phyloP scores from a whole-genome alignment of 2,113 vertebrate species.

The Amphilophus citrinellus region DNA sequence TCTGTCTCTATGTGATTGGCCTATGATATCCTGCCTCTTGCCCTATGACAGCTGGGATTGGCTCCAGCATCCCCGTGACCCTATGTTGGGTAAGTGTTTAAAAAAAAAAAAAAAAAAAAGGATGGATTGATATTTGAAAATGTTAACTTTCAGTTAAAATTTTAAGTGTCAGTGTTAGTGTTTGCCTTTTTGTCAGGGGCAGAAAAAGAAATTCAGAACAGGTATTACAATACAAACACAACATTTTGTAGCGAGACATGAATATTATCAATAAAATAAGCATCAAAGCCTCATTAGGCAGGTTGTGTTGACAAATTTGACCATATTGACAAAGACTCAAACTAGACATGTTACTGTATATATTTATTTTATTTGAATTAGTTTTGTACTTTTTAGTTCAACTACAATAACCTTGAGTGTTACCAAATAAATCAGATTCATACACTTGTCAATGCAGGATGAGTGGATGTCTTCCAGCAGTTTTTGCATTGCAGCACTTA shows the following conservation, averaged over 20 bases:
- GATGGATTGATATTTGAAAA: no score
- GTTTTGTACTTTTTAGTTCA: neutral
- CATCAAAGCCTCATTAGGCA: neutral
- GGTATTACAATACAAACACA: neutral
- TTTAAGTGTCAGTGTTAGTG: no score
- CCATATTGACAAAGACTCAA: neutral
- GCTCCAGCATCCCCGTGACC: neutral
- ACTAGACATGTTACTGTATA: neutral
- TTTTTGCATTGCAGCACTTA: neutral
- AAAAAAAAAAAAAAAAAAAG: no score
- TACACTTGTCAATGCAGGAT: neutral
- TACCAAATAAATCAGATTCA: neutral
- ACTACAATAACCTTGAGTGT: neutral
- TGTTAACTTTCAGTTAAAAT: no score
- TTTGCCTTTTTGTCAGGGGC: no score
- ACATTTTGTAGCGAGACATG: neutral
- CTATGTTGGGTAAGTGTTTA: neutral
- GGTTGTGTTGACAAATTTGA: conserved; percentile 1
- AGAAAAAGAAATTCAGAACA: neutral
- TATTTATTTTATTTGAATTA: neutral
- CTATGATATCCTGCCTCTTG: neutral
- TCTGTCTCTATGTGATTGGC: neutral
- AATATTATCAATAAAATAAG: no score
- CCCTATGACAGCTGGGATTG: neutral
- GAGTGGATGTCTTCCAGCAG: neutral